A percentile compares a stretch with the other conserved stretches of the same genome.
Conservation (phyloP, 2,797 vertebrate species). For the Ctenopoma kingsleyae region DNA sequence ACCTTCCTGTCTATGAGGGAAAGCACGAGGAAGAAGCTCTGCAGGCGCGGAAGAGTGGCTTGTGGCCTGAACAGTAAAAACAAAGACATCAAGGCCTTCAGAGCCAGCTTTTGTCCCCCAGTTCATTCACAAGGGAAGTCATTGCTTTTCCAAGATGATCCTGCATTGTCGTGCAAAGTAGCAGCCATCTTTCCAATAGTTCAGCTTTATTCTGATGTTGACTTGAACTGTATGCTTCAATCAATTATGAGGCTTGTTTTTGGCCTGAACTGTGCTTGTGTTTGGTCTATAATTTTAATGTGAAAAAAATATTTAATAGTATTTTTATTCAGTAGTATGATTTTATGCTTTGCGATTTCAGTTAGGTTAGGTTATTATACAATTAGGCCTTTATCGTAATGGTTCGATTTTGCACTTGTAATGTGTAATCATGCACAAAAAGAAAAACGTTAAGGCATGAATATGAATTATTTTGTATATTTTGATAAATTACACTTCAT, state of each 20-base stretch:
- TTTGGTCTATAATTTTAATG: not conserved
- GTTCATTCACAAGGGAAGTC: slow-evolving; percentile 71
- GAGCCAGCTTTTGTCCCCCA: slow-evolving; percentile 67
- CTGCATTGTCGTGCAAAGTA: slow-evolving; percentile 74
- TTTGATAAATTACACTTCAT: slow-evolving; percentile 5
- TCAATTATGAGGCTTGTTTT: slow-evolving; percentile 21
- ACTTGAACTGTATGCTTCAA: slow-evolving; percentile 26
- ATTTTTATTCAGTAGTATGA: slow-evolving; percentile 11
- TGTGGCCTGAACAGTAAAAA: slow-evolving; percentile 65
- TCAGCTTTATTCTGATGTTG: slow-evolving; percentile 53
- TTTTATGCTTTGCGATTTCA: slow-evolving; percentile 21
- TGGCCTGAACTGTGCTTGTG: slow-evolving; percentile 4
- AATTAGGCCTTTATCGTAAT: not conserved
- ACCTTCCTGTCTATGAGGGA: slow-evolving; percentile 27
- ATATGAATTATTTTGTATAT: not conserved
- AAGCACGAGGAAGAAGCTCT: slow-evolving; percentile 33
- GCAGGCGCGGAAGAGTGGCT: slow-evolving; percentile 62
- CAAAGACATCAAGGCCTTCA: slow-evolving; percentile 72
- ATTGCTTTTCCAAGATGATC: slow-evolving; percentile 69
- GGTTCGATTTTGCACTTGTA: slow-evolving; percentile 2
- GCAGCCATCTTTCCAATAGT: slow-evolving; percentile 55
- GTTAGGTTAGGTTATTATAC: slow-evolving; percentile 20
- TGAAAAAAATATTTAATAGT: not conserved
- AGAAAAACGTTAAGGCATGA: slow-evolving; percentile 6
- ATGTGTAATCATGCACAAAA: not conserved